Base-by-base conservation (phyloP, 2,113 vertebrate species). In the Panthera tigris region DNA sequence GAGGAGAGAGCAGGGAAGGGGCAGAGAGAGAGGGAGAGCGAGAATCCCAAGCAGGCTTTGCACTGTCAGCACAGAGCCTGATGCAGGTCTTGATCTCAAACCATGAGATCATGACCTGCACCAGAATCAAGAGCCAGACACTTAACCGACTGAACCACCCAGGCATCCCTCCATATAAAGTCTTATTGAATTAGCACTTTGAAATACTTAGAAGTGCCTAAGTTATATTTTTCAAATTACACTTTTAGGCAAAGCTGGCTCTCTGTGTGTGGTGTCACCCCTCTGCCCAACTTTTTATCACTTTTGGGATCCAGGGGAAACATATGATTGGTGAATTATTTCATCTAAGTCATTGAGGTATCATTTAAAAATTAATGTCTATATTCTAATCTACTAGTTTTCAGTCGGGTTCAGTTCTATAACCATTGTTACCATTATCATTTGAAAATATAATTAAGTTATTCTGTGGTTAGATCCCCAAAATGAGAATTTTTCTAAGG, bases 401-500 rank as follows among this genome's bases (percentile, higher is more conserved):
- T 92, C 50, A 87, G 3, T 52, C 87, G 76, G 78, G 33, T 52
- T 97, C 63, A 83, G n/a, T 63, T 87, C 73, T 96, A 25, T 96
- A 25, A 69, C 19, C 23, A 29, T 94, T 88, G 61, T 78, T 83
- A 21, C 45, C 94, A 36, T 7, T 76, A 41, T 66, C 63, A 85
- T 25, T 95, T 82, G 57, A 94, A 92, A 91, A 83, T 66, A 85
- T 55, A 91, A 68, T 85, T 71, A 31, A 74, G 25, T 48, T 87
- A 83, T 13, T 86, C 12, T 71, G 8, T 76, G 13, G 15, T 81
- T 41, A 9, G 12, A 39, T 36, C 14, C n/a, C 45, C 36, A 65
- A 86, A 79, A 71, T 74, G 1, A 63, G 12, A 80, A 74, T 25
- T 96, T 97, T 68, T 84, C 12, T 33, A 71, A 78, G n/a, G 29